Percentiles rank a stretch among this genome's conserved stretches.
phyloP scores from a whole-genome alignment of 2,113 vertebrate species.

The Synchiropus splendidus region DNA sequence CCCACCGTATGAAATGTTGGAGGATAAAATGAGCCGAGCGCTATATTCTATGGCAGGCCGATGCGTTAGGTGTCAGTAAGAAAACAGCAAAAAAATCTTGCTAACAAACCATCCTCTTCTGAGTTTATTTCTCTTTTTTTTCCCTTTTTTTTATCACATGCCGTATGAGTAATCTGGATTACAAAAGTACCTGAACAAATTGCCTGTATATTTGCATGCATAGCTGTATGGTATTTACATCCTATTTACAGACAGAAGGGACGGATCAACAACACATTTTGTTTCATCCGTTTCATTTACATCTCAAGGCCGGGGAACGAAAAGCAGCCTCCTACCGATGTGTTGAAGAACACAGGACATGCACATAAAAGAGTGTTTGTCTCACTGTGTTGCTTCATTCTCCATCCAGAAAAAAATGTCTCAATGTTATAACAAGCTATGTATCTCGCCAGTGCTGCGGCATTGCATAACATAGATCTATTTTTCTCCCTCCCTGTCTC shows the following conservation, averaged over 20 bases:
- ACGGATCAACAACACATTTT: constrained; percentile 66
- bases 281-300: constrained; percentile 73
- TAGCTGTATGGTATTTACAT: constrained; percentile 90
- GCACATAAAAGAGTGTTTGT: constrained; percentile 78
- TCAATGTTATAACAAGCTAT: constrained; percentile 28
- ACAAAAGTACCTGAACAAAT: constrained; percentile 98
- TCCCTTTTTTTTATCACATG: constrained; percentile 77
- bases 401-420: constrained; percentile 24
- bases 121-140: constrained; percentile 48
- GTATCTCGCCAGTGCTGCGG: constrained; percentile 38
- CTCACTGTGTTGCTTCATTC: constrained; percentile 61
- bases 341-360: constrained; percentile 77
- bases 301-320: constrained; percentile 76
- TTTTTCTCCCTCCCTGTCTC: constrained; percentile 65
- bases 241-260: constrained; percentile 86
- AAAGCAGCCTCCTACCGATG: constrained; percentile 74
- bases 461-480: constrained; percentile 54
- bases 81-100: constrained; percentile 63
- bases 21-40: constrained; percentile 56
- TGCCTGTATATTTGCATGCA: constrained; percentile 93
- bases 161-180: constrained; percentile 80
- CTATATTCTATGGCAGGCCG: constrained; percentile 60
- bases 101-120: constrained; percentile 62
- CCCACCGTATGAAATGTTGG: constrained; percentile 47
- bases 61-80: constrained; percentile 60